phyloP scores from a whole-genome alignment of 2,888 invertebrate species.

The Sisyra nigra region DNA sequence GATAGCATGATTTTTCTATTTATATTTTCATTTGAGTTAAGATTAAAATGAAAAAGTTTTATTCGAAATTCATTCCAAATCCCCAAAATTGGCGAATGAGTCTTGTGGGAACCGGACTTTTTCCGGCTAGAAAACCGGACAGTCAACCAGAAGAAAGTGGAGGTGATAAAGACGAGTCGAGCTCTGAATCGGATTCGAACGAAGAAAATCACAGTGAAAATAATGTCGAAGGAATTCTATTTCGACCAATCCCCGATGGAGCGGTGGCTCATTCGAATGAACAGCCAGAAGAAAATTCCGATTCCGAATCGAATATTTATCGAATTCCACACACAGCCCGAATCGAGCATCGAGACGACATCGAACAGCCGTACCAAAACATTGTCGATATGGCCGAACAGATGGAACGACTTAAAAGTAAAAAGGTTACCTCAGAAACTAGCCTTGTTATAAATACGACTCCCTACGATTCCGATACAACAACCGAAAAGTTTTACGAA shows the following conservation, averaged over 20 bases:
- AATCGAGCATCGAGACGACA: constrained; percentile 1
- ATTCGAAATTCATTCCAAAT: constrained; percentile 22
- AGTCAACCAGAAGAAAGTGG: background rate
- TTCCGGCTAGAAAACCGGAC: constrained; percentile 1
- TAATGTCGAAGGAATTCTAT: background rate
- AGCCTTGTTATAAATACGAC: background rate
- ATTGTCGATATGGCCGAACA: constrained; percentile 8
- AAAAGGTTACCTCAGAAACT: background rate
- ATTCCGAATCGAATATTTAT: constrained; percentile 2
- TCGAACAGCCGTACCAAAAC: constrained; percentile 7
- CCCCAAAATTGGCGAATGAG: constrained; percentile 25
- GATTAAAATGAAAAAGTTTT: constrained; percentile 26
- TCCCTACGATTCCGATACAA: constrained; percentile 2
- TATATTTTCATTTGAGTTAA: background rate
- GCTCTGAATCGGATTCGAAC: background rate
- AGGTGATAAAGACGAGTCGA: background rate
- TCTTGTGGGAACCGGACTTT: constrained; percentile 17
- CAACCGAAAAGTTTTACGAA: constrained; percentile 4
- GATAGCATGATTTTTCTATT: background rate
- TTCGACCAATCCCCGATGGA: constrained; percentile 3
- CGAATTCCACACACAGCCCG: constrained; percentile 3
- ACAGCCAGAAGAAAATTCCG: constrained; percentile 1
- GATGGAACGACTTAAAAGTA: constrained; percentile 3
- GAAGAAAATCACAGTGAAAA: background rate
- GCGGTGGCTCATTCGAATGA: background rate